phyloP scores from a whole-genome alignment of 2,888 invertebrate species.

The Phasia obesa region DNA sequence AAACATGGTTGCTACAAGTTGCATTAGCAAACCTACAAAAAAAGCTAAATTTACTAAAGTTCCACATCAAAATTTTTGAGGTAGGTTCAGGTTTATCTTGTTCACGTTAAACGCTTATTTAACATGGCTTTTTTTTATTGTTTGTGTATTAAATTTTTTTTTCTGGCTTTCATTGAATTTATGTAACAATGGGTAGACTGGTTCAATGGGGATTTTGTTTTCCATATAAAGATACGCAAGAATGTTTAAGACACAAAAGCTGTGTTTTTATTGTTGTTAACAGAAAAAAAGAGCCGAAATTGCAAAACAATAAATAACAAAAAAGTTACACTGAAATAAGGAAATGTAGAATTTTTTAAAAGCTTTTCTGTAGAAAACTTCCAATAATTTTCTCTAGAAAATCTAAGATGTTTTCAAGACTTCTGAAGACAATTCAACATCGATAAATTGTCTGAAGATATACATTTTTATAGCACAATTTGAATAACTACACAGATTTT shows the following conservation, averaged over 20 bases:
- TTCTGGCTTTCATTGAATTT: slow-evolving; percentile 47
- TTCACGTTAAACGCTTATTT: slow-evolving; percentile 33
- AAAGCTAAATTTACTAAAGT: not conserved
- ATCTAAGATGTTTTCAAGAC: too few species aligned
- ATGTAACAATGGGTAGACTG: slow-evolving; percentile 64
- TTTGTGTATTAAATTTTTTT: slow-evolving; percentile 17
- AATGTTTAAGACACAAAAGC: slow-evolving; percentile 42
- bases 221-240: slow-evolving; percentile 57
- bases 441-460: too few species aligned
- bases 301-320: not conserved
- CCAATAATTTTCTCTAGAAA: too few species aligned
- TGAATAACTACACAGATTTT: too few species aligned
- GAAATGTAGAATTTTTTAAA: too few species aligned
- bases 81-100: slow-evolving; percentile 55
- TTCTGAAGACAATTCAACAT: too few species aligned
- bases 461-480: too few species aligned
- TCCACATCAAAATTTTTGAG: slow-evolving; percentile 12
- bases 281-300: not conserved
- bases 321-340: slow-evolving; percentile 14
- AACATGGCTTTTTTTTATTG: slow-evolving; percentile 42
- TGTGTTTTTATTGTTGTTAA: slow-evolving; percentile 23
- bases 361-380: too few species aligned
- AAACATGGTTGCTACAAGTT: not conserved
- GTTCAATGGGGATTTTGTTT: slow-evolving; percentile 66
- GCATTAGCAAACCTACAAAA: not conserved